These are phyloP conservation scores for Cantharis lateralis DNA, from an alignment of 2,888 invertebrate genomes.

Conservation along the genomic window DNA sequence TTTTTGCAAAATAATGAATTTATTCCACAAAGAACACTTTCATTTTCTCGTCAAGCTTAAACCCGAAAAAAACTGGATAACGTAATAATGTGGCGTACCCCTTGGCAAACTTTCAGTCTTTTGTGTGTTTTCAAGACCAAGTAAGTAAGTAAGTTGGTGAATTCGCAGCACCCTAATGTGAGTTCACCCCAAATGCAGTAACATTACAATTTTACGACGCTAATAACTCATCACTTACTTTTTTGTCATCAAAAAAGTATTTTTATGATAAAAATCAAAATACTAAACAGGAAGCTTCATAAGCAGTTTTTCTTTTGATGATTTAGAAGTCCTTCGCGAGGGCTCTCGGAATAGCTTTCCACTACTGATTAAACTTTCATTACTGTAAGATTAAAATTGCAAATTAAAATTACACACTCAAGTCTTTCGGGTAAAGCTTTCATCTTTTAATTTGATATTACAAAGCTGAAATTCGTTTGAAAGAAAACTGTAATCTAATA, in stretches of 20 bases:
- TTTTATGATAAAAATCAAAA: background rate
- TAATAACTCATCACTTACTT: background rate
- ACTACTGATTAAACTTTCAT: background rate
- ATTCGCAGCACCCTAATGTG: background rate
- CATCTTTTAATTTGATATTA: background rate
- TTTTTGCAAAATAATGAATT: background rate
- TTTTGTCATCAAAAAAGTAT: background rate
- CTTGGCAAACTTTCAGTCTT: background rate
- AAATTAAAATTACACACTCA: background rate
- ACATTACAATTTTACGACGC: background rate
- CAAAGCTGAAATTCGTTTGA: background rate
- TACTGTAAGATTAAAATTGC: background rate
- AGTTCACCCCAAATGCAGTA: background rate
- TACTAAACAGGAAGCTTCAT: background rate
- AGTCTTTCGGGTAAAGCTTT: background rate
- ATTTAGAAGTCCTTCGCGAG: background rate
- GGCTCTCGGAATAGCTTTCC: background rate
- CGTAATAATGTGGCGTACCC: background rate
- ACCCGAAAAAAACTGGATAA: background rate
- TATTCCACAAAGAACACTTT: background rate
- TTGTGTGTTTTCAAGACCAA: background rate
- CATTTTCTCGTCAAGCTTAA: background rate
- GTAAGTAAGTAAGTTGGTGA: background rate
- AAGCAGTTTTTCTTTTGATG: background rate
- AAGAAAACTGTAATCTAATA: slow-evolving; percentile 1